Evolutionary conservation across 2,888 invertebrate species (phyloP), one percentile per base, ranked within the genome.

Genomic region (Hyposoter didymator): DNA sequence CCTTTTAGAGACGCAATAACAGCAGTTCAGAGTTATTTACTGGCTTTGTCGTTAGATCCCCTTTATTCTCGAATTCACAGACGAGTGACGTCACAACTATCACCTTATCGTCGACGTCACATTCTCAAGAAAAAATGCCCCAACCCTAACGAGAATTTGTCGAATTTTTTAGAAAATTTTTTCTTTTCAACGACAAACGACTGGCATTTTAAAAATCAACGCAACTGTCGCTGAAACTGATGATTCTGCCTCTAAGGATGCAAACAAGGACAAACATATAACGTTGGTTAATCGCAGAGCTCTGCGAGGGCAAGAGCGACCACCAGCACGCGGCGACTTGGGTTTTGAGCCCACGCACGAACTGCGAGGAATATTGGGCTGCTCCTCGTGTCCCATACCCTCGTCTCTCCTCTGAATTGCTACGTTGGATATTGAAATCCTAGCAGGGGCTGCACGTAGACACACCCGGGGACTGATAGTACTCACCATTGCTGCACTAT

Each of bases 1-100:
- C 86, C 85, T 72, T 45, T 55, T 69, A 84, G 59, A 59, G 28
- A 78, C 86, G 87, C 88, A 88, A 69, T 88, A 59, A 59, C 59
- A 28, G 59, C 59, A 28, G 14, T 81, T 85, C 80, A 88, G 85
- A 88, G 86, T 88, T 90, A 89, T 90, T 89, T 89, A 84, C 88
- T 81, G 75, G 82, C 79, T 59, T 67, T 67, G 64, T 84, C 79
- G 75, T 14, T 82, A 67, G 49, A 69, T 17, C 10, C 55, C 59
- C 35, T 52, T n/a, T 43, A 64, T 70, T 64, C 22, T 64, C 17
- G 28, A 32, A 52, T 10, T 28, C 35, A 17, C 35, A 70, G 19
- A 28, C 59, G 17, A 22, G 5, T 14, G 28, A 59, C 12, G 12
- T 28, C 10, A 59, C 19, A 28, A 59, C 22, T 28, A 59, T 22